Evolutionary conservation across 2,888 invertebrate species (phyloP).

Genomic region (Cerastis leucographa): DNA sequence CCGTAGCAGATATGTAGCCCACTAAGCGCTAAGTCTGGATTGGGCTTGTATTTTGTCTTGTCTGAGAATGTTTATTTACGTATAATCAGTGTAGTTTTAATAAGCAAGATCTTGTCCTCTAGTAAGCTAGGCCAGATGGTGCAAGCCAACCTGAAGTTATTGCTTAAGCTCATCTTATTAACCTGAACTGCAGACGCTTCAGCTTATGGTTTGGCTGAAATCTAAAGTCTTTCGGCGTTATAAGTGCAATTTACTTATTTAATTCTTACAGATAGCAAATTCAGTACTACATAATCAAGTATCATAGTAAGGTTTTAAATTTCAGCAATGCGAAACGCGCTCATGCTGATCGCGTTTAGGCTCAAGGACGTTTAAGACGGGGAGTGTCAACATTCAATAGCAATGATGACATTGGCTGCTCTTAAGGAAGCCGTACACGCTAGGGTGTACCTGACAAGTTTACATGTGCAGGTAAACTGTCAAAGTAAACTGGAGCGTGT

Average conservation of each 20-base stretch:
- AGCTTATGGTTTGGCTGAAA: neutral
- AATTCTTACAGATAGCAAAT: neutral
- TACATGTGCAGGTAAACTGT: too few relatives aligned
- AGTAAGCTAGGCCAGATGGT: conserved; percentile 42
- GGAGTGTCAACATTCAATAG: too few relatives aligned
- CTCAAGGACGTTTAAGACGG: neutral
- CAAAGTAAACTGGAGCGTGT: too few relatives aligned
- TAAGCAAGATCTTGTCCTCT: conserved; percentile 23
- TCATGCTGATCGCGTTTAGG: neutral
- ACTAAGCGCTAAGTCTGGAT: neutral
- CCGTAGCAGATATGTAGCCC: conserved; percentile 17
- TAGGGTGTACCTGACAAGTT: too few relatives aligned
- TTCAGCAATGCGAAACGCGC: neutral
- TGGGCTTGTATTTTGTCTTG: conserved; percentile 6
- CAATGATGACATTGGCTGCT: too few relatives aligned
- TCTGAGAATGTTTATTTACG: conserved; percentile 5
- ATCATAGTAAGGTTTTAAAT: neutral
- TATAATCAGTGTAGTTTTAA: conserved; percentile 29
- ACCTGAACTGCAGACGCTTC: neutral
- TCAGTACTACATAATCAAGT: neutral
- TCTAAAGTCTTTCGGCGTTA: neutral
- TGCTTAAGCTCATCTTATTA: conserved; percentile 33
- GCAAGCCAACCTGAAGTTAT: conserved; percentile 10
- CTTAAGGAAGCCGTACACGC: too few relatives aligned
- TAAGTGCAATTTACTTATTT: neutral